Evolutionary conservation across 2,888 invertebrate genomes (phyloP).

Genomic region (Cheilosia soror): DNA sequence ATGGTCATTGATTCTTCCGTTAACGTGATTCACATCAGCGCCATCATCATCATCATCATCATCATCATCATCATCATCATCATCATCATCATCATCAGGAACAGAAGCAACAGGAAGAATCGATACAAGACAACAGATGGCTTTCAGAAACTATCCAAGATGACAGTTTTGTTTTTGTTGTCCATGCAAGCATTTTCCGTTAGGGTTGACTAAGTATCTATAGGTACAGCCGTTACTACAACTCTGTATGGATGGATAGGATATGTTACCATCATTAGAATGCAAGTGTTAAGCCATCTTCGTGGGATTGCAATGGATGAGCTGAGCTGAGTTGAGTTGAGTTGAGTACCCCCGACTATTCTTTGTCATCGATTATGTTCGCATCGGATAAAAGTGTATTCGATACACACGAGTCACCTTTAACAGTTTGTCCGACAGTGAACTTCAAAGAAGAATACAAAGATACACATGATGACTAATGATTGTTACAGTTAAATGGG

Average conservation of each 20-base stretch:
- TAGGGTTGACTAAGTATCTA: constrained; percentile 60
- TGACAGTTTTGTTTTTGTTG: constrained; percentile 45
- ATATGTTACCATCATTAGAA: constrained; percentile 55
- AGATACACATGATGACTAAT: constrained; percentile 41
- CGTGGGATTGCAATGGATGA: constrained; percentile 50
- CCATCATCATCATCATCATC: constrained; percentile 38
- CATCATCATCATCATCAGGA: constrained; percentile 29
- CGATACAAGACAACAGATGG: constrained; percentile 57
- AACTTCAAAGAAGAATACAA: constrained; percentile 19
- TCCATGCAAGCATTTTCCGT: constrained; percentile 41
- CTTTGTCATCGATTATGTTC: constrained; percentile 54
- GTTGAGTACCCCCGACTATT: background rate
- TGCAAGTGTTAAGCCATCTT: constrained; percentile 64
- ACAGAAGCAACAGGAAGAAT: constrained; percentile 11
- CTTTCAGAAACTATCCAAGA: constrained; percentile 56
- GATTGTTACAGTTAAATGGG: constrained; percentile 63
- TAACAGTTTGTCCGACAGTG: constrained; percentile 43
- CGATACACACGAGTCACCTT: constrained; percentile 34
- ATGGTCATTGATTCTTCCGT: constrained; percentile 55
- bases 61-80: constrained; percentile 42
- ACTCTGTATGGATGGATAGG: background rate
- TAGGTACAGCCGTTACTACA: constrained; percentile 13
- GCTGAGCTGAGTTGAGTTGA: background rate
- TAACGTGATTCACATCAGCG: constrained; percentile 58
- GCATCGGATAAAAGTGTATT: constrained; percentile 35